Evolutionary conservation across 2,113 vertebrate genomes (phyloP), one percentile per base, ranked within the genome.

Genomic region (Tachycineta bicolor): DNA sequence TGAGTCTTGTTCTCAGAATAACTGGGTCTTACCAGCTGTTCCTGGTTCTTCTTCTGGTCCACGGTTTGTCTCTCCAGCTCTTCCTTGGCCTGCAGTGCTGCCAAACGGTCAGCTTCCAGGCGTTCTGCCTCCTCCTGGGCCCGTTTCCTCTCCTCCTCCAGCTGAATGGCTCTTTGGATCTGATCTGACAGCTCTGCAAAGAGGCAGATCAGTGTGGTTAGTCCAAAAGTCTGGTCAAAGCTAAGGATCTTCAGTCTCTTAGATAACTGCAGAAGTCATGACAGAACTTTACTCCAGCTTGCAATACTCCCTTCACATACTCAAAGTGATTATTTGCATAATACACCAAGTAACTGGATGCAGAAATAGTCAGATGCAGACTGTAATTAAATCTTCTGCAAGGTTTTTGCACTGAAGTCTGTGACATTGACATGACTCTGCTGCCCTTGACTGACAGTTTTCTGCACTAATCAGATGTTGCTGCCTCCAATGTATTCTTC

Each of bases 31-130:
- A 99, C 99, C 99, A 99, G 98, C 96, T 99, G 99, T 94, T 99
- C 99, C 98, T 99, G 99, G 98, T 97, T 99, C 98, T 99, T 99
- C 21, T 99, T 98, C 97, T 99, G 99, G 95, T 99, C 99, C 91
- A 97, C 98, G 4, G 98, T 98, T 96, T 99, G 98, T 81, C 97
- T 98, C 95, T 98, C 98, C 97, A 99, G 98, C 95, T 99, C 99
- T 79, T 99, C 99, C 96, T 99, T 99, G 96, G 99, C 99, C n/a
- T 98, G 98, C 59, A 99, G 97, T 60, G 99, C 99, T 44, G 98
- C 98, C 97, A 99, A 96, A 33, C 99, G 98, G 89, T 99, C 99
- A 5, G 98, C 96, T 97, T 99, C 99, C 96, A 99, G 97, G 79
- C 99, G 98, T 80, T 98, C 98, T 1, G 99, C 98, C 96, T 99